Percentiles rank a stretch among this genome's conserved stretches.
These are phyloP conservation scores for Shargacucullia verbasci DNA, from an alignment of 2,888 invertebrate species.

Conservation along the genomic window DNA sequence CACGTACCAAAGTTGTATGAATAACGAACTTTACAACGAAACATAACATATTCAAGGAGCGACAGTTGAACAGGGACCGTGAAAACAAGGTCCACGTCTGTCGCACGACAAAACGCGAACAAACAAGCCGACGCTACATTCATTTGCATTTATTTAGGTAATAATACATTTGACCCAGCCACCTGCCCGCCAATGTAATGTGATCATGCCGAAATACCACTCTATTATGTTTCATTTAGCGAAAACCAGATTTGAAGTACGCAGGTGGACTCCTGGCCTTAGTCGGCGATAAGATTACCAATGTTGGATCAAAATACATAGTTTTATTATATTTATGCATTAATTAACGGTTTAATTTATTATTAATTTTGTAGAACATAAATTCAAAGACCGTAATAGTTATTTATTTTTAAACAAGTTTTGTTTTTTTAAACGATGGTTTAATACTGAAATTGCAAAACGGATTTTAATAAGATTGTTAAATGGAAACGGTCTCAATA, in stretches of 20 bases:
- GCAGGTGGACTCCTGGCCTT: slow-evolving; percentile 52
- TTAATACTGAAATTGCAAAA: too few species aligned
- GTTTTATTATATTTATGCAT: background rate
- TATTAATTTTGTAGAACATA: background rate
- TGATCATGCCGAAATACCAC: slow-evolving; percentile 76
- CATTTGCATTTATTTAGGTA: slow-evolving; percentile 67
- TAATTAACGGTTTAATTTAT: slow-evolving; percentile 5
- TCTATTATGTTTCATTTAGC: slow-evolving; percentile 63
- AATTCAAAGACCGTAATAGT: slow-evolving; percentile 3
- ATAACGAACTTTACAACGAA: background rate
- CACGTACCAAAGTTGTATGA: background rate
- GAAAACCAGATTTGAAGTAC: slow-evolving; percentile 49
- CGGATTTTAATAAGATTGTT: slow-evolving; percentile 26
- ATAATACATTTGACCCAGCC: slow-evolving; percentile 63
- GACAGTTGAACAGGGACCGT: slow-evolving; percentile 51
- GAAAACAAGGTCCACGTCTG: slow-evolving; percentile 65
- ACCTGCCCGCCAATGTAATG: slow-evolving; percentile 78
- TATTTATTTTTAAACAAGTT: slow-evolving; percentile 6
- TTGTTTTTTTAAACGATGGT: too few species aligned
- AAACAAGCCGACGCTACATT: slow-evolving; percentile 63
- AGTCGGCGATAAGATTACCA: background rate
- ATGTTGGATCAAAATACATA: slow-evolving; percentile 7
- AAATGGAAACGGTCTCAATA: slow-evolving; percentile 26
- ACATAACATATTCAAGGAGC: slow-evolving; percentile 15
- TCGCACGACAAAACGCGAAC: slow-evolving; percentile 59